These are phyloP conservation scores for Junonia oenone DNA, from an alignment of 2,888 invertebrate genomes.

Conservation along the genomic window DNA sequence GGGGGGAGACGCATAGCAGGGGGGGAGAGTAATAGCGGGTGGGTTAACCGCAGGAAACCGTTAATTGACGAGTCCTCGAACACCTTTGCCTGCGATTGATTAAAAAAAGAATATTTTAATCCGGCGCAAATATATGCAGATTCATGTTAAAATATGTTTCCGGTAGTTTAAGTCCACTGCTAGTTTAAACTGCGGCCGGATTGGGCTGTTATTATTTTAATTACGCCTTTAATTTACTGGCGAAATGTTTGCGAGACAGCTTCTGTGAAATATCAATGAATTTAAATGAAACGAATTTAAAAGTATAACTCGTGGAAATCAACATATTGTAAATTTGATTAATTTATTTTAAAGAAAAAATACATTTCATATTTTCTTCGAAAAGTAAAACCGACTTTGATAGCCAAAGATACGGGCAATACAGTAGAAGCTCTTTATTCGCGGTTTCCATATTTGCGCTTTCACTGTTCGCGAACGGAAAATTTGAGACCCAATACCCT, in stretches of 20 bases:
- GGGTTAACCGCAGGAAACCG: conserved; percentile 23
- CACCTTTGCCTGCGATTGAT: conserved; percentile 20
- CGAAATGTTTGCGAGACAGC: background rate
- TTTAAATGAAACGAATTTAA: too few relatives aligned
- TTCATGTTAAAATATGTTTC: conserved; percentile 1
- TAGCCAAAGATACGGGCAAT: too few relatives aligned
- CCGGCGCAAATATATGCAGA: conserved; percentile 1
- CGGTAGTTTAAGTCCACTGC: background rate
- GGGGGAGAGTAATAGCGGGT: conserved; percentile 1
- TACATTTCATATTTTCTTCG: background rate
- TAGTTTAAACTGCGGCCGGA: background rate
- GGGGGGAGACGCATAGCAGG: conserved; percentile 3
- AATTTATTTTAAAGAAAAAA: too few relatives aligned
- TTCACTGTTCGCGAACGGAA: too few relatives aligned
- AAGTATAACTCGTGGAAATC: too few relatives aligned
- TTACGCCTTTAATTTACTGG: background rate
- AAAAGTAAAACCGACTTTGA: too few relatives aligned
- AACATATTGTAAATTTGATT: too few relatives aligned
- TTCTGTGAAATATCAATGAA: background rate
- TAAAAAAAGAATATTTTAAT: conserved; percentile 23
- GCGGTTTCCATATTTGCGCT: too few relatives aligned
- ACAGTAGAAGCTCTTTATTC: too few relatives aligned
- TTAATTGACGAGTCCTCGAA: conserved; percentile 26
- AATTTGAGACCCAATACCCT: too few relatives aligned
- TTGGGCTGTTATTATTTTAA: background rate